Conservation (phyloP, 2,888 invertebrate species). For the Anorthoa munda region DNA sequence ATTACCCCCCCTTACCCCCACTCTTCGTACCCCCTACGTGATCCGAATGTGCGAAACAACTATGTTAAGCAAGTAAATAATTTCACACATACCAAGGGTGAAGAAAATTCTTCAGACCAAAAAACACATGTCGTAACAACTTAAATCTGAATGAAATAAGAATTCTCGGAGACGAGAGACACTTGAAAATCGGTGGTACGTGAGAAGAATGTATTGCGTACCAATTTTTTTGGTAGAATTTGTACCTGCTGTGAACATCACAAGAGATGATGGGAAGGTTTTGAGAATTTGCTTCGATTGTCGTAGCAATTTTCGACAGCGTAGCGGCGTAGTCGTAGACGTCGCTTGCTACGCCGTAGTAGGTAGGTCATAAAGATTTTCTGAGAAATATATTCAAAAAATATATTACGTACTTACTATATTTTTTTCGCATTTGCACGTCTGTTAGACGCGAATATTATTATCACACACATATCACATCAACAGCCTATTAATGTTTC, state of each 20-base stretch:
- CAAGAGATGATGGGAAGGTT: constrained; percentile 31
- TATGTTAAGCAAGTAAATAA: constrained; percentile 84
- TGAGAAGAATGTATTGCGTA: constrained; percentile 73
- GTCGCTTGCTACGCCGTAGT: constrained; percentile 35
- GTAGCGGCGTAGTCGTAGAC: constrained; percentile 20
- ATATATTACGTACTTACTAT: neutral
- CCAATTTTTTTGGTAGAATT: constrained; percentile 58
- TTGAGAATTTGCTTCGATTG: constrained; percentile 50
- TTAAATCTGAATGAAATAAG: constrained; percentile 76
- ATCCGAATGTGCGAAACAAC: constrained; percentile 71
- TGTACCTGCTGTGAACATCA: constrained; percentile 48
- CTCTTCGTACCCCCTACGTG: constrained; percentile 69
- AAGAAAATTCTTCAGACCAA: constrained; percentile 52
- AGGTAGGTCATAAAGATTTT: constrained; percentile 25
- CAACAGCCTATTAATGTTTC: too few species aligned
- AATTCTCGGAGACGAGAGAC: constrained; percentile 76
- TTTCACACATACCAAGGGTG: constrained; percentile 68
- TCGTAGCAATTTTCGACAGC: constrained; percentile 41
- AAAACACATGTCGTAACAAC: constrained; percentile 74
- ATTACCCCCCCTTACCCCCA: constrained; percentile 61
- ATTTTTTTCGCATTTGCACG: constrained; percentile 3
- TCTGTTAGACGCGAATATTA: constrained; percentile 7
- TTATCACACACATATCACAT: too few species aligned
- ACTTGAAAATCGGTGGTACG: constrained; percentile 83
- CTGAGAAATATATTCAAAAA: constrained; percentile 20